Conservation (phyloP, 2,888 invertebrate species). For the Drosophila emarginata region DNA sequence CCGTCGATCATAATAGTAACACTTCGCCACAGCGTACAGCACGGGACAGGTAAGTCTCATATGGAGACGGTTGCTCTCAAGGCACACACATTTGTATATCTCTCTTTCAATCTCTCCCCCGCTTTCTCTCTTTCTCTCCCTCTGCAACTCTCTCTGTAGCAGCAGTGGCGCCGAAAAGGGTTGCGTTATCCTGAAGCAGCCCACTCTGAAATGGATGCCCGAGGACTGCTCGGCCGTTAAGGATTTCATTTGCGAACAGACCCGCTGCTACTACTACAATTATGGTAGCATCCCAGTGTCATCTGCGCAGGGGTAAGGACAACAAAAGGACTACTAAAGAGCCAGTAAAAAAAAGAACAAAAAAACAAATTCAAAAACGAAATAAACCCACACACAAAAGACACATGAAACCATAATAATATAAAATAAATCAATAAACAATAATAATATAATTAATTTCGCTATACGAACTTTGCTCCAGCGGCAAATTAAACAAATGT, state of each 20-base stretch:
- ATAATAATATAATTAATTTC: constrained; percentile 46
- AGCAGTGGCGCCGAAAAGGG: constrained; percentile 87
- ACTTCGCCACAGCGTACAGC: constrained; percentile 91
- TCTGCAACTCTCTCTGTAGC: constrained; percentile 80
- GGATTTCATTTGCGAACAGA: constrained; percentile 95
- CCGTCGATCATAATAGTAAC: constrained; percentile 87
- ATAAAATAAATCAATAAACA: constrained; percentile 46
- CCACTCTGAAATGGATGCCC: constrained; percentile 91
- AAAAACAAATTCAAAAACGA: constrained; percentile 21
- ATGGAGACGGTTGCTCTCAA: neutral
- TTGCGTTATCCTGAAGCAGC: constrained; percentile 90
- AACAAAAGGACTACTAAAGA: constrained; percentile 44
- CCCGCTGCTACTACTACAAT: constrained; percentile 94
- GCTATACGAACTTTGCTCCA: constrained; percentile 54
- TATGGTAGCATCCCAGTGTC: constrained; percentile 95
- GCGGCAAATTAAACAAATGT: constrained; percentile 59
- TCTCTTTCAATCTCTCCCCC: neutral
- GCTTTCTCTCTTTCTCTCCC: neutral
- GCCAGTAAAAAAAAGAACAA: constrained; percentile 50
- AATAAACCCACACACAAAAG: constrained; percentile 24
- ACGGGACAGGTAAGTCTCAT: constrained; percentile 84
- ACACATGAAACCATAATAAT: constrained; percentile 38
- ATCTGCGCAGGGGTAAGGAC: constrained; percentile 94
- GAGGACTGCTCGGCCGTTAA: constrained; percentile 92
- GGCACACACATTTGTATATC: neutral